These are phyloP conservation scores for Melanchra persicariae DNA, from an alignment of 2,888 invertebrate genomes.

Conservation along the genomic window DNA sequence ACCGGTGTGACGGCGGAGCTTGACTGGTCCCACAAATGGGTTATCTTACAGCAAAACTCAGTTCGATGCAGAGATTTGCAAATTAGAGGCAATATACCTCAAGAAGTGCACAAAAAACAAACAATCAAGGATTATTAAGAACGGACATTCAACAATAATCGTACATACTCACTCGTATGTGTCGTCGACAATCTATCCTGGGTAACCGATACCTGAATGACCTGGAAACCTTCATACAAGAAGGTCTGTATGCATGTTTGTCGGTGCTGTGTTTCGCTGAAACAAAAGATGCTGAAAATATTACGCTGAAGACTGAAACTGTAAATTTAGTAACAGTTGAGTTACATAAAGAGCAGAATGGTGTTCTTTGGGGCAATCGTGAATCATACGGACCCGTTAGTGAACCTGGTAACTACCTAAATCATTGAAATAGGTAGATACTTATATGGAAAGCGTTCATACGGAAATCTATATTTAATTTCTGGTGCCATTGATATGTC, in stretches of 20 bases:
- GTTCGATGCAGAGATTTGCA: no score
- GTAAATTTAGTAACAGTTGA: slow-evolving; percentile 83
- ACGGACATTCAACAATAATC: not conserved
- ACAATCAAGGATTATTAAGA: not conserved
- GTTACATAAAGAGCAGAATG: slow-evolving; percentile 83
- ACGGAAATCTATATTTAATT: no score
- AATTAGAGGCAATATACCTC: no score
- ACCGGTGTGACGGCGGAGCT: no score
- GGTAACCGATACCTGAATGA: slow-evolving; percentile 72
- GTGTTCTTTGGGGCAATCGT: slow-evolving; percentile 68
- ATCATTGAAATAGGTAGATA: not conserved
- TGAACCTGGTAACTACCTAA: slow-evolving; percentile 25
- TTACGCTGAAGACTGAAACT: slow-evolving; percentile 79
- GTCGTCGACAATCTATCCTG: slow-evolving; percentile 58
- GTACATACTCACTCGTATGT: no score
- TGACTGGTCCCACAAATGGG: no score
- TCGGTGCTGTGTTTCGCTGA: slow-evolving; percentile 72
- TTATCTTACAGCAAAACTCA: no score
- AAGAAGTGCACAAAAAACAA: no score
- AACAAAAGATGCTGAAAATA: slow-evolving; percentile 78
- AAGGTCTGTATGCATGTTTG: slow-evolving; percentile 74
- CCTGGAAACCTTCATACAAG: slow-evolving; percentile 77
- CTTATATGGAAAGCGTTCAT: not conserved
- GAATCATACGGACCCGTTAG: slow-evolving; percentile 80
- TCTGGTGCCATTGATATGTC: no score